These are phyloP conservation scores for Schrankia costaestrigalis DNA, from an alignment of 2,888 invertebrate genomes.

Conservation along the genomic window DNA sequence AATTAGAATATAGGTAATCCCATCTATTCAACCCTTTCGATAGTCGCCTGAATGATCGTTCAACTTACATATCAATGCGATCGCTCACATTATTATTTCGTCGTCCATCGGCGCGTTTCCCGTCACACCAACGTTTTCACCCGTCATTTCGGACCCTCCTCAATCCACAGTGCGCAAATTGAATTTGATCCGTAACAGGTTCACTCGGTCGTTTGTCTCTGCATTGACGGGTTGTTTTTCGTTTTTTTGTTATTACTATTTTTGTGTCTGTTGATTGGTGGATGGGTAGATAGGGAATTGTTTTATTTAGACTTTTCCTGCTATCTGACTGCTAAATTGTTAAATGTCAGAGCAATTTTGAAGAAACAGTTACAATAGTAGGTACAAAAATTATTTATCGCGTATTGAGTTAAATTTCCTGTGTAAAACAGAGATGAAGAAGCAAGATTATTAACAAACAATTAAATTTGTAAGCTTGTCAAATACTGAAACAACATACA, in stretches of 20 bases:
- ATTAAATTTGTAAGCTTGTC: too few relatives aligned
- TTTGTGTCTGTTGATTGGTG: conserved; percentile 20
- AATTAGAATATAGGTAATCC: conserved; percentile 14
- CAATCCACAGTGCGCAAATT: conserved; percentile 74
- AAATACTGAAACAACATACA: too few relatives aligned
- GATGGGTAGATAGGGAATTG: conserved; percentile 11
- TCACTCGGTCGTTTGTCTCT: conserved; percentile 66
- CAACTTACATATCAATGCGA: conserved; percentile 40
- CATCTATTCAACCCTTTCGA: conserved; percentile 25
- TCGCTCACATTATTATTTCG: conserved; percentile 50
- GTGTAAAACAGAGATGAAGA: too few relatives aligned
- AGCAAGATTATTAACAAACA: too few relatives aligned
- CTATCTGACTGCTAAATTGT: background rate
- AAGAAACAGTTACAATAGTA: background rate
- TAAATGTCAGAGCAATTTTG: background rate
- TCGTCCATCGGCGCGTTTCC: conserved; percentile 34
- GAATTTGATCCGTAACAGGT: conserved; percentile 74
- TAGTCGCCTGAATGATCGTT: conserved; percentile 26
- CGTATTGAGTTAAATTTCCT: too few relatives aligned
- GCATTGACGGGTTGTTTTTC: conserved; percentile 52
- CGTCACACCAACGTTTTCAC: conserved; percentile 45
- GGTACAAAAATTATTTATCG: too few relatives aligned
- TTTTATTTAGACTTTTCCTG: conserved; percentile 1
- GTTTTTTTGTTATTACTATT: conserved; percentile 41
- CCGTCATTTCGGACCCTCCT: conserved; percentile 72